phyloP scores from a whole-genome alignment of 30 jellyfish, hydroid and myxozoan genomes.

The Aurelia aurita region DNA sequence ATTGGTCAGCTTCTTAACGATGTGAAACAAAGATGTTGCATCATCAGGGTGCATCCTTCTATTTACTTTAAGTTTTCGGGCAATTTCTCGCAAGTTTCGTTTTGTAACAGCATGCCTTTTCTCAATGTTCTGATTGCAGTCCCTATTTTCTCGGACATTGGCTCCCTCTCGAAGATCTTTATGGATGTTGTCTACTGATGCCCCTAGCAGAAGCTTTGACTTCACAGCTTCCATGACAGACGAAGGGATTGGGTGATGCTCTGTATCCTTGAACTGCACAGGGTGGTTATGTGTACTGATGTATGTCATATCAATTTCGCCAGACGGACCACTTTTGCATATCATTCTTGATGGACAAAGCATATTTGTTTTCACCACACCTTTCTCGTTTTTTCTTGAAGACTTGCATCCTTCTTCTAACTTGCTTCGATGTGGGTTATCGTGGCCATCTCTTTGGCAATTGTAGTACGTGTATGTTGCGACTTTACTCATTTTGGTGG shows the following conservation, averaged over 20 bases:
- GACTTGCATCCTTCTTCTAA: constrained; percentile 23
- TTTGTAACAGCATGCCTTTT: too few relatives aligned
- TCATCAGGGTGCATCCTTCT: constrained; percentile 53
- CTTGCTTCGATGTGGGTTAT: too few relatives aligned
- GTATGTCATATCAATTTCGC: constrained; percentile 57
- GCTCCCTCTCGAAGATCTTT: too few relatives aligned
- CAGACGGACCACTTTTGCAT: constrained; percentile 43
- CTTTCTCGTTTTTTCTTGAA: constrained; percentile 54
- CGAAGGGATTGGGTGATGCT: constrained; percentile 56
- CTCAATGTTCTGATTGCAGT: too few relatives aligned
- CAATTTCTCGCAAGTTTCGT: too few relatives aligned
- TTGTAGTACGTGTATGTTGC: too few relatives aligned
- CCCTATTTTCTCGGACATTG: too few relatives aligned
- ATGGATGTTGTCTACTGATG: too few relatives aligned
- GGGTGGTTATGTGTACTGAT: constrained; percentile 69
- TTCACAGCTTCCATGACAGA: constrained; percentile 37
- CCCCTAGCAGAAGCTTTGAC: too few relatives aligned
- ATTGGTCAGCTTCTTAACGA: constrained; percentile 37
- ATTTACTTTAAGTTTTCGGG: too few relatives aligned
- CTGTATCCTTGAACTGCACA: constrained; percentile 50
- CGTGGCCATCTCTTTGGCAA: too few relatives aligned
- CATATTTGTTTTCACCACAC: constrained; percentile 54
- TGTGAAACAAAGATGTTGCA: constrained; percentile 48
- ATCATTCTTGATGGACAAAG: constrained; percentile 79
- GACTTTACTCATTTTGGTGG: too few relatives aligned